Evolutionary conservation across 2,113 vertebrate genomes (phyloP), one percentile per base, ranked within the genome.

Genomic region (Todiramphus chloris): DNA sequence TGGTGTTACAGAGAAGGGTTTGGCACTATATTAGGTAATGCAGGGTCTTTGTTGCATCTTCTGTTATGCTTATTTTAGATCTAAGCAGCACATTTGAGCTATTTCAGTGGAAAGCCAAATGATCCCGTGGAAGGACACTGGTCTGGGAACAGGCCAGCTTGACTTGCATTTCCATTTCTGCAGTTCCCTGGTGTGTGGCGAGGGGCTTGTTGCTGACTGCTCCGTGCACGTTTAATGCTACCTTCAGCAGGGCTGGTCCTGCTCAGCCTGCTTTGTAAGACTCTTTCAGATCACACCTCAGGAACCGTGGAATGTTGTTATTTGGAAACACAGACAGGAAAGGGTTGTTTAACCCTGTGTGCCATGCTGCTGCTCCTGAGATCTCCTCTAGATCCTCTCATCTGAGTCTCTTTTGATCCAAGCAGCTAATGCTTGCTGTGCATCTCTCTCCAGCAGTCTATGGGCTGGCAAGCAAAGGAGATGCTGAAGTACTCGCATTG

Each of bases 401-500:
- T 58, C 73, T 6, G 24, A 56, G 90, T 79, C 90, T 72, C 83
- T 92, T 73, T 77, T 77, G 56, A 90, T 92, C 20, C 55, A 67
- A 51, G 70, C 91, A 76, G 53, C 69, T 41, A 67, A 83, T 1
- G 15, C 93, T 93, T 85, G 87, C 83, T 91, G 87, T 91, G 86
- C 66, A 51, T 76, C 72, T 59, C 81, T 87, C 83, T 89, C 86
- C 88, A 82, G 17, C 86, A 72, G 87, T 31, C 56, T 85, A 1
- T n/a, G 80, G 64, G 83, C 87, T 97, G 94, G 80, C 91, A 76
- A 51, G 94, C 64, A 67, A 69, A 85, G 73, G 80, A 83, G 84
- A 56, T 3, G 39, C 82, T 80, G 91, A 94, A 96, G 92, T 78
- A 69, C 86, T 91, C 43, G 55, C 82, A 88, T 94, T 97, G 94